These are phyloP conservation scores for Hippocampus guttulatus DNA, from an alignment of 2,113 vertebrate species.

Conservation along the genomic window DNA sequence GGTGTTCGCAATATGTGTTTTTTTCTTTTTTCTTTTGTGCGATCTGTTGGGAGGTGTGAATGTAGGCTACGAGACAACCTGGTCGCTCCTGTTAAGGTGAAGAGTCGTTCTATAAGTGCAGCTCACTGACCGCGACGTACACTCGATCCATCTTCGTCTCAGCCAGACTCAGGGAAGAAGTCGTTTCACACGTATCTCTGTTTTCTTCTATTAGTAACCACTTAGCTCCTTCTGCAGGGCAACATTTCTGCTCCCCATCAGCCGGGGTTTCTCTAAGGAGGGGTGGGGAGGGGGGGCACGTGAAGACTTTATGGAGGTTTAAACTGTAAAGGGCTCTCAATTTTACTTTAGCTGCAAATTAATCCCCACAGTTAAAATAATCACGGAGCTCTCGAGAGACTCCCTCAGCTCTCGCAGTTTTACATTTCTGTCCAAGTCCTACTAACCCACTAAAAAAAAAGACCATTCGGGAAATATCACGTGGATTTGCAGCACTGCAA, in stretches of 20 bases:
- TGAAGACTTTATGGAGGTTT: constrained; percentile 24
- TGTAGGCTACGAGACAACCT: too few species aligned
- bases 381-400: constrained; percentile 12
- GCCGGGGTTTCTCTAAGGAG: constrained; percentile 4
- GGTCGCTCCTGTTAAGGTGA: too few species aligned
- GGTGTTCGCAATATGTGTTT: too few species aligned
- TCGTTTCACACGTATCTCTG: constrained; percentile 22
- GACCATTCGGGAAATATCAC: constrained; percentile 19
- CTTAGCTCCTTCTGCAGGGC: constrained; percentile 21
- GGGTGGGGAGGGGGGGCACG: background rate
- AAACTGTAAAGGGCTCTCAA: constrained; percentile 11
- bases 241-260: constrained; percentile 8
- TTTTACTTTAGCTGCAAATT: constrained; percentile 22
- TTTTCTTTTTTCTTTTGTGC: too few species aligned
- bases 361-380: constrained; percentile 42
- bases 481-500: constrained; percentile 12
- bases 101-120: background rate
- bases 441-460: constrained; percentile 42
- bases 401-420: constrained; percentile 18
- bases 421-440: constrained; percentile 22
- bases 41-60: too few species aligned
- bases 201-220: constrained; percentile 36
- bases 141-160: constrained; percentile 43
- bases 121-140: constrained; percentile 5
- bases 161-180: constrained; percentile 19